A percentile compares a stretch with the other conserved stretches of the same genome.
Evolutionary conservation across 1,140 invertebrate genomes (phyloP).

Genomic region (Belonocnema kinseyi): DNA sequence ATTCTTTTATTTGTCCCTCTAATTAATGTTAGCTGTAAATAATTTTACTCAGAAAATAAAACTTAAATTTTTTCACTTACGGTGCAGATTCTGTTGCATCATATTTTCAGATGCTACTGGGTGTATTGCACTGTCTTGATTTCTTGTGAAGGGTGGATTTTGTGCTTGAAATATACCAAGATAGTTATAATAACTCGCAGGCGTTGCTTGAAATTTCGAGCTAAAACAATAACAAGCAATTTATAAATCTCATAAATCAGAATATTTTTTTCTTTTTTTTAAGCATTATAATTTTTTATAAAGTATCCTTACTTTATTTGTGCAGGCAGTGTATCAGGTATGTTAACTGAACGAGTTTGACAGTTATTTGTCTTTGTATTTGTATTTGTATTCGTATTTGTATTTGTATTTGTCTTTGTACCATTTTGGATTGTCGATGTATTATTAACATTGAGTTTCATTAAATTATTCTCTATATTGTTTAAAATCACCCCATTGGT

Average conservation of each 20-base stretch:
- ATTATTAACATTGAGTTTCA: too few relatives aligned
- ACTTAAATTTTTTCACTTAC: conserved; percentile 49
- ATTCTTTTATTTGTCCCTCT: neutral
- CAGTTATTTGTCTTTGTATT: too few relatives aligned
- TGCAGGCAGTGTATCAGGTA: too few relatives aligned
- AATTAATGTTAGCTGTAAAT: neutral
- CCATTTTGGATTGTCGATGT: too few relatives aligned
- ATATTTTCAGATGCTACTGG: conserved; percentile 34
- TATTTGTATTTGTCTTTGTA: too few relatives aligned
- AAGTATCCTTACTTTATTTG: too few relatives aligned
- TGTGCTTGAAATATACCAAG: conserved; percentile 71
- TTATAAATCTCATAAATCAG: neutral
- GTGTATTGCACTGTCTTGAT: conserved; percentile 53
- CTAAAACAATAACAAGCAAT: conserved; percentile 18
- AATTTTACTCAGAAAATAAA: conserved; percentile 20
- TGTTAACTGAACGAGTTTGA: too few relatives aligned
- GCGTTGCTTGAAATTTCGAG: conserved; percentile 39
- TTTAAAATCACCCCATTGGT: conserved; percentile 32
- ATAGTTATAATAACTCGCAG: conserved; percentile 77
- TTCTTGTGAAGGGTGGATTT: conserved; percentile 32
- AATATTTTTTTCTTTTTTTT: too few relatives aligned
- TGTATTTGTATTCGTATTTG: too few relatives aligned
- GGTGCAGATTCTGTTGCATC: conserved; percentile 51
- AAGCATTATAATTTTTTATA: neutral
- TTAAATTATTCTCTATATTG: too few relatives aligned